A percentile compares a stretch with the other conserved stretches of the same genome.
These are phyloP conservation scores for Egretta garzetta DNA, from an alignment of 2,113 vertebrate genomes.

Conservation along the genomic window DNA sequence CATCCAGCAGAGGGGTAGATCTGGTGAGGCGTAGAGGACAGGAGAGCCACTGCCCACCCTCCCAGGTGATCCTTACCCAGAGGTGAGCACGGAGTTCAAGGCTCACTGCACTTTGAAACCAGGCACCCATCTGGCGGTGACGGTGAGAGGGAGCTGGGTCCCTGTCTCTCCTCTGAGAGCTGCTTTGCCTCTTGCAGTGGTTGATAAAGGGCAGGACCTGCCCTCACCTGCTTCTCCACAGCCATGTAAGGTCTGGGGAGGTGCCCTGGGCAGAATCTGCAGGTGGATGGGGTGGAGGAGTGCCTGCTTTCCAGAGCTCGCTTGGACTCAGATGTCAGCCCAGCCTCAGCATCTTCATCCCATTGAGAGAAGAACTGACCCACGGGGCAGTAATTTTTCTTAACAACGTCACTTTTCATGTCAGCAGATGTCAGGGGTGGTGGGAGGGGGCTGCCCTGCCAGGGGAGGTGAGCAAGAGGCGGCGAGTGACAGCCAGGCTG, in stretches of 20 bases:
- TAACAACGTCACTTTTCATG: background rate
- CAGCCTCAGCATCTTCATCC: background rate
- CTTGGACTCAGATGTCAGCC: rapidly evolving
- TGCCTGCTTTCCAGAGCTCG: background rate
- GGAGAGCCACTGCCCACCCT: background rate
- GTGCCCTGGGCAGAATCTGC: rapidly evolving
- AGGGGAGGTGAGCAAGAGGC: too few relatives aligned
- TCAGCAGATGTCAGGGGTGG: background rate
- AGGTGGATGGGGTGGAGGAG: background rate
- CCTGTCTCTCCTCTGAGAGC: background rate
- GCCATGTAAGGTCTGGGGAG: background rate
- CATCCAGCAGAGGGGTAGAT: background rate
- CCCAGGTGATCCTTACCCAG: background rate
- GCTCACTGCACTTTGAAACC: background rate
- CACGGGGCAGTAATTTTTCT: background rate
- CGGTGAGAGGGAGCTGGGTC: background rate
- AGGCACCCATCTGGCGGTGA: rapidly evolving
- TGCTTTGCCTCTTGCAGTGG: background rate
- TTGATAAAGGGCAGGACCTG: background rate
- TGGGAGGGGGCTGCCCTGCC: rapidly evolving
- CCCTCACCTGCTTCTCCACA: rapidly evolving
- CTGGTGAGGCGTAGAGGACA: background rate
- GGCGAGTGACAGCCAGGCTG: background rate
- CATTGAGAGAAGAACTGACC: background rate
- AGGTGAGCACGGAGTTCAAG: rapidly evolving